phyloP scores from a whole-genome alignment of 2,113 vertebrate species.

The Phycodurus eques region DNA sequence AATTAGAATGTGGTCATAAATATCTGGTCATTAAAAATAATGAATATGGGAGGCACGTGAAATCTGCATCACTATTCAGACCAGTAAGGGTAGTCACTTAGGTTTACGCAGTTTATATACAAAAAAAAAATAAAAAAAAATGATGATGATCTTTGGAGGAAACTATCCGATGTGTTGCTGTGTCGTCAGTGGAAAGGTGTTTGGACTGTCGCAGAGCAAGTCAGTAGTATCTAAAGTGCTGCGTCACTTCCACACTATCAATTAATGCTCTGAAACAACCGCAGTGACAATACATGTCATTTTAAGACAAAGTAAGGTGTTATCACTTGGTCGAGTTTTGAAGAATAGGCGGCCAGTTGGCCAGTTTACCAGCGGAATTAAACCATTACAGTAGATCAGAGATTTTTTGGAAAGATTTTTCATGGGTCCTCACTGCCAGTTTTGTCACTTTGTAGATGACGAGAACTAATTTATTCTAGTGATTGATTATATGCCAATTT shows the following conservation, averaged over 20 bases:
- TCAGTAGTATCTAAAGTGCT: constrained; percentile 11
- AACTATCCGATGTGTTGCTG: background rate
- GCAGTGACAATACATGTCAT: background rate
- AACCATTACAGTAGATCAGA: constrained; percentile 20
- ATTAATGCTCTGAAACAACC: background rate
- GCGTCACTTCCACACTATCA: constrained; percentile 4
- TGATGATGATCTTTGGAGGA: background rate
- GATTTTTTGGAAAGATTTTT: constrained; percentile 25
- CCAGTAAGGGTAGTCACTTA: background rate
- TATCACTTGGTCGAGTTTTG: constrained; percentile 5
- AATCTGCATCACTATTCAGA: background rate
- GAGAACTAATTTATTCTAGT: constrained; percentile 34
- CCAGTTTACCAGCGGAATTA: constrained; percentile 10
- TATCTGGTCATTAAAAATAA: background rate
- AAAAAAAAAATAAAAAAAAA: background rate
- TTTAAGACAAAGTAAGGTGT: constrained; percentile 1
- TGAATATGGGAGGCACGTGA: background rate
- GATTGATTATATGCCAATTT: constrained; percentile 42
- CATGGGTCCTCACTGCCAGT: constrained; percentile 17
- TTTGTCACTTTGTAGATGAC: constrained; percentile 21
- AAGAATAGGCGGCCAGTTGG: background rate
- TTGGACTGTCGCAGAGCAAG: constrained; percentile 22
- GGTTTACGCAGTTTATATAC: background rate
- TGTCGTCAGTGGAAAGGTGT: constrained; percentile 15
- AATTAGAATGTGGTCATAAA: background rate